Evolutionary conservation across 2,113 vertebrate genomes (phyloP), one percentile per base, ranked within the genome.

Genomic region (Plestiodon gilberti): DNA sequence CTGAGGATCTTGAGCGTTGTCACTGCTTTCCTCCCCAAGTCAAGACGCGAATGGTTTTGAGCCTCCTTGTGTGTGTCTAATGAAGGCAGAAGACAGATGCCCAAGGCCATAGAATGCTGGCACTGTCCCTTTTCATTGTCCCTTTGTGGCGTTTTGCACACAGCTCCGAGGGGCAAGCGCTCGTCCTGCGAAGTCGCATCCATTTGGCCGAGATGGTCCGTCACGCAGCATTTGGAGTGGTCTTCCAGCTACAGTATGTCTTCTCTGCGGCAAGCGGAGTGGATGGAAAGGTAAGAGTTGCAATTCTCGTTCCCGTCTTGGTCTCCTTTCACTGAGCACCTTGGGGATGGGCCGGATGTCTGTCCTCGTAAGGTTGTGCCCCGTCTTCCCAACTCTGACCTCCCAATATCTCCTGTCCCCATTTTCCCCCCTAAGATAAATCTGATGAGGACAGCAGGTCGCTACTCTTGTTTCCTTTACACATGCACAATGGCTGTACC

Each of bases 181-280:
- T 99, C 30, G 95, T 96, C 40, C 92, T 98, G 90, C 96, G 98
- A 90, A 99, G 98, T 93, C 97, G 95, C 90, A 95, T 99, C 87
- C 97, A 98, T 65, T 96, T 99, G 90, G 95, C 93, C 0, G 97
- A 97, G 87, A 96, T 99, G 98, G 96, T 97, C 69, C 94, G 83
- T 69, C 97, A 98, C 87, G 96, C 93, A 0, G 96, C 96, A 0
- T 96, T 98, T 0, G 93, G 93, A 14, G 79, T 99, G 2, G 79
- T 98, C 96, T 98, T 99, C 91, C 98, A 97, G 95, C 96, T 99
- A 90, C 98, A 99, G 89, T 99, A 98, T 0, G 97, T 98, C 93
- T 96, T 98, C 93, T 97, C 91, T 59, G 88, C 95, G 62, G 79
- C 92, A 0, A 78, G 96, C 0, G 95, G 96, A 28, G 93, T 61